Percentiles rank a stretch among this genome's conserved stretches.
Evolutionary conservation across 2,888 invertebrate genomes (phyloP).

Genomic region (Noctua pronuba): DNA sequence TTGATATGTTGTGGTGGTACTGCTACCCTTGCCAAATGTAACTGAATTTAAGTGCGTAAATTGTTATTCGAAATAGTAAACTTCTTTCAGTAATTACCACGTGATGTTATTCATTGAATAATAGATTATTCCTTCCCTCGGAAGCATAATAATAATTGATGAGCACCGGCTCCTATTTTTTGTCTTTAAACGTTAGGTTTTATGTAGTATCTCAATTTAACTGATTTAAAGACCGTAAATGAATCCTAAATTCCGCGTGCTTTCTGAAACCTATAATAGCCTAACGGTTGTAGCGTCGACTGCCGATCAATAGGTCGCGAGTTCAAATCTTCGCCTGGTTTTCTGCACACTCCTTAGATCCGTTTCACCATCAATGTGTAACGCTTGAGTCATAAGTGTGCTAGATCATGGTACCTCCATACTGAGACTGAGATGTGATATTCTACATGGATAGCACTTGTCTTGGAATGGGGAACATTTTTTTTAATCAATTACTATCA

Average conservation of each 20-base stretch:
- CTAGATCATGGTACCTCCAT: constrained; percentile 87
- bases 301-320: constrained; percentile 49
- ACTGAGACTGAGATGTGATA: constrained; percentile 81
- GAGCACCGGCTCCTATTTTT: too few relatives aligned
- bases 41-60: background rate
- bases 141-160: background rate
- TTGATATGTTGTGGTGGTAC: constrained; percentile 7
- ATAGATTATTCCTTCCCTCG: background rate
- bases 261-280: constrained; percentile 6
- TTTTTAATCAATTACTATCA: background rate
- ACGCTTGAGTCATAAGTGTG: constrained; percentile 91
- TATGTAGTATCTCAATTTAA: background rate
- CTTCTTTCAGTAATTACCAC: background rate
- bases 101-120: background rate
- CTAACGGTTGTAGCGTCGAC: constrained; percentile 21
- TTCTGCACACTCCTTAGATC: constrained; percentile 89
- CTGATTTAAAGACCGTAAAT: background rate
- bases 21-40: constrained; percentile 49
- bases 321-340: constrained; percentile 44
- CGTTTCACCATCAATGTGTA: constrained; percentile 86
- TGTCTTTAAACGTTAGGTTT: background rate
- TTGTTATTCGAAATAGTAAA: background rate
- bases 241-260: constrained; percentile 15
- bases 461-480: constrained; percentile 86
- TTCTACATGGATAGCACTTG: constrained; percentile 74